Base-by-base conservation (phyloP, 2,113 vertebrate genomes). In the Ia io region DNA sequence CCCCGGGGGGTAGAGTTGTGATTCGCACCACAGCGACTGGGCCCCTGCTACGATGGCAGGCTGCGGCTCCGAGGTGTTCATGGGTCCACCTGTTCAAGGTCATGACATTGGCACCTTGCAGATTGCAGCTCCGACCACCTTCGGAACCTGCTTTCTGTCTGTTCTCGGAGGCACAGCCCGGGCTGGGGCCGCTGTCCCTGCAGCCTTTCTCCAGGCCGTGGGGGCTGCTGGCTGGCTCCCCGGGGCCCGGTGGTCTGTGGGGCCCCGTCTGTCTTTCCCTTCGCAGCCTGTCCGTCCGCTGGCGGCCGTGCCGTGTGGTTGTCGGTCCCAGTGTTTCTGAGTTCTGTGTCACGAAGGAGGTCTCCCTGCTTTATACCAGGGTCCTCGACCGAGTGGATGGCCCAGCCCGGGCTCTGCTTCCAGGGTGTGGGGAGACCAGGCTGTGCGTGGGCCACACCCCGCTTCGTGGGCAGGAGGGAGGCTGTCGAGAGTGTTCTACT, bases 401-500 rank as follows among this genome's bases (percentile, higher is more conserved):
- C 40, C 69, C 2, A 9, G 32, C 32, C 18, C 7, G 30, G 35
- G 59, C 28, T 42, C 2, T 14, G 32, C 5, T 67, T 63, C 63
- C 20, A 70, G 40, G 67, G 7, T 5, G 3, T n/a, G n/a, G 9
- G 0, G 59, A 73, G 61, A 23, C 16, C 51, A 1, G 40, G 6
- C 30, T 23, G 56, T 56, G n/a, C 9, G 18, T 20, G 30, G 56
- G 9, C 30, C 0, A 0, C 3, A 1, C 53, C n/a, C 25, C 20
- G 25, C 28, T 11, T 28, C 0, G 1, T 1, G 3, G 32, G 6
- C 30, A 12, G 44, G 44, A 69, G 49, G 67, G 32, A 6, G 11
- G 18, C 16, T 63, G 82, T 63, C 61, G 3, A 30, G 65, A 67
- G 40, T 7, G 9, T 25, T 49, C 69, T 16, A 5, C 79, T 61